Percentiles rank a stretch among this genome's conserved stretches.
Conservation (phyloP, 2,113 vertebrate species). For the Fregata magnificens region DNA sequence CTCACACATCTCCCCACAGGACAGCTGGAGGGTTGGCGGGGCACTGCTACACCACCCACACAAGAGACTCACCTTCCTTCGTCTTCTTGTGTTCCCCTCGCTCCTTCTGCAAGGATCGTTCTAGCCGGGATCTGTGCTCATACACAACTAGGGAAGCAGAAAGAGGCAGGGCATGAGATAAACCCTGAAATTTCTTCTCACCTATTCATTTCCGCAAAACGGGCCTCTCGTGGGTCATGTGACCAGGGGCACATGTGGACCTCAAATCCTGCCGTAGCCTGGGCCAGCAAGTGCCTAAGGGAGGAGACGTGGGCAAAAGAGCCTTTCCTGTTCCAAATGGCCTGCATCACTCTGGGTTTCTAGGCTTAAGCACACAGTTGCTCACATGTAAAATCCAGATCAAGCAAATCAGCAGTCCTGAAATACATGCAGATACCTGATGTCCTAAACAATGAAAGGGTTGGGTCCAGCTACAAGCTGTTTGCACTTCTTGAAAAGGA, state of each 20-base stretch:
- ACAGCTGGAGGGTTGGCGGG: neutral
- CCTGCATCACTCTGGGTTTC: neutral
- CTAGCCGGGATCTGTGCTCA: conserved; percentile 75
- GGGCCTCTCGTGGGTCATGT: neutral
- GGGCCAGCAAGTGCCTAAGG: neutral
- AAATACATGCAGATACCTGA: neutral
- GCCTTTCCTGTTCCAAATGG: neutral
- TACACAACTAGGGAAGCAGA: conserved; percentile 68
- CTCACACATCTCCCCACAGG: neutral
- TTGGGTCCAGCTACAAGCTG: neutral
- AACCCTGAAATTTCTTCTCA: neutral
- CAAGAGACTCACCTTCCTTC: conserved; percentile 68
- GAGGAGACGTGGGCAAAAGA: neutral
- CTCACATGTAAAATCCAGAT: neutral
- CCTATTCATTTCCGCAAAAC: neutral
- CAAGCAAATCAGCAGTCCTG: neutral
- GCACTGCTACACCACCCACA: neutral
- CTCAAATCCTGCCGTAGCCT: no score
- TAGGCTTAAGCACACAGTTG: neutral
- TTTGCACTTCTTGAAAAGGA: neutral
- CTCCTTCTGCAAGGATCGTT: conserved; percentile 76
- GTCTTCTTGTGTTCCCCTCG: conserved; percentile 78
- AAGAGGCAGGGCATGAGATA: neutral
- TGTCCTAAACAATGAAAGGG: neutral
- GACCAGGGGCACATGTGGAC: rapidly evolving